A percentile compares a stretch with the other conserved stretches of the same genome.
Evolutionary conservation across 2,113 vertebrate species (phyloP).

Genomic region (Tyrannus savana): DNA sequence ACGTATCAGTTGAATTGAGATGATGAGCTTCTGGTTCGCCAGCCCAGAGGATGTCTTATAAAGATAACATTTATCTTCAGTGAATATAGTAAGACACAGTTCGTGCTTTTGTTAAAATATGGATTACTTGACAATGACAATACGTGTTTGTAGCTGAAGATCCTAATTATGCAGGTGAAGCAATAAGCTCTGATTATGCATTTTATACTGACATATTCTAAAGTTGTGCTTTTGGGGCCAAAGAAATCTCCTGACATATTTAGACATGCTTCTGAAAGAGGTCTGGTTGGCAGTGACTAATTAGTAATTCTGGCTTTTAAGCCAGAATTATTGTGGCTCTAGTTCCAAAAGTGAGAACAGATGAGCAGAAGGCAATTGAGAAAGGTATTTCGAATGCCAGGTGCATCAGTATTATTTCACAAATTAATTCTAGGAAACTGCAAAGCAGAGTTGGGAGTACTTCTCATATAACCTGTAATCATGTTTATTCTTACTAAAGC

Average conservation of each 20-base stretch:
- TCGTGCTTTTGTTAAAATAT: neutral
- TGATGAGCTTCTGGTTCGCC: neutral
- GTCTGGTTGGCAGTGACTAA: neutral
- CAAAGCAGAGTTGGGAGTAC: neutral
- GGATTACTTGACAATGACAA: constrained; percentile 74
- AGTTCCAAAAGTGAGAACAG: neutral
- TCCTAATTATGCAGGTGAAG: neutral
- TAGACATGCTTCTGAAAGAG: neutral
- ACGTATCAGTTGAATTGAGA: neutral
- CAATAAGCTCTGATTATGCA: neutral
- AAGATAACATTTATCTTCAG: neutral
- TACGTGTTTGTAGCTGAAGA: neutral
- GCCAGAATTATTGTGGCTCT: neutral
- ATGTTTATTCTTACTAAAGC: neutral
- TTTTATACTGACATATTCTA: neutral
- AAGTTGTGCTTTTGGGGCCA: neutral
- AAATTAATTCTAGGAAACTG: neutral
- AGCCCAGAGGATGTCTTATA: neutral
- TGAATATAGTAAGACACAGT: neutral
- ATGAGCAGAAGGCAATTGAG: neutral
- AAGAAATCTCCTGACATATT: neutral
- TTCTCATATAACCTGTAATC: neutral
- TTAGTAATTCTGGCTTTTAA: neutral
- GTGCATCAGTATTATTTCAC: neutral
- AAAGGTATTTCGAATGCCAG: neutral